Conservation (phyloP, 2,888 invertebrate genomes). For the Phyllotreta cruciferae region DNA sequence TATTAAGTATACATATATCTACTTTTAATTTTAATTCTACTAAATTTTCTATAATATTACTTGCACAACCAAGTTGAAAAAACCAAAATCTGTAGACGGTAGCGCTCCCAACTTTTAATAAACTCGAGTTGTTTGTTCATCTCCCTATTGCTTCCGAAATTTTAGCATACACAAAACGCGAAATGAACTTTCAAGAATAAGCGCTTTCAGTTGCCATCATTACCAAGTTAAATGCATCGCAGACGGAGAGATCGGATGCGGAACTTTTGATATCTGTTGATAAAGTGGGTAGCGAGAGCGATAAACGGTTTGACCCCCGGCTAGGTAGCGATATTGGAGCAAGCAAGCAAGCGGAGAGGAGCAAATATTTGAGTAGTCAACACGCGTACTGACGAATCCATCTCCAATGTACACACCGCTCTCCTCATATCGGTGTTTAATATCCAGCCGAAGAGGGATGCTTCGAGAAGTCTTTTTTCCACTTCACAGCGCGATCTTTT, state of each 20-base stretch:
- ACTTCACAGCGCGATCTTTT: slow-evolving; percentile 25
- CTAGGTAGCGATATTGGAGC: slow-evolving; percentile 53
- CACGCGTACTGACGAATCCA: slow-evolving; percentile 56
- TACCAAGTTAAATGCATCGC: slow-evolving; percentile 10
- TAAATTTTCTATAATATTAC: too few species aligned
- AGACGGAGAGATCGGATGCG: background rate
- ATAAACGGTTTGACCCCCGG: slow-evolving; percentile 51
- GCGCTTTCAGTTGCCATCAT: slow-evolving; percentile 1
- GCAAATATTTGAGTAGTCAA: slow-evolving; percentile 61
- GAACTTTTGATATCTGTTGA: slow-evolving; percentile 33
- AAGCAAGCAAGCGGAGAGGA: slow-evolving; percentile 46
- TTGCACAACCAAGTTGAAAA: too few species aligned
- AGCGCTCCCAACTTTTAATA: too few species aligned
- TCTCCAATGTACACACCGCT: slow-evolving; percentile 58
- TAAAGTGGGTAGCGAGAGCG: slow-evolving; percentile 34
- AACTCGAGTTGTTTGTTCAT: too few species aligned
- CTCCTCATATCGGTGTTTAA: slow-evolving; percentile 56
- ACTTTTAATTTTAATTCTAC: too few species aligned
- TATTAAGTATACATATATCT: too few species aligned
- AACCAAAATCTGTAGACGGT: too few species aligned
- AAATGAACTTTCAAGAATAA: slow-evolving; percentile 12
- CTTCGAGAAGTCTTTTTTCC: slow-evolving; percentile 33
- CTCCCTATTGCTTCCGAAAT: too few species aligned
- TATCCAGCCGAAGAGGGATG: slow-evolving; percentile 40
- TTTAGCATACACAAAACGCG: slow-evolving; percentile 8